Evolutionary conservation across 2,888 invertebrate species (phyloP), one percentile per base, ranked within the genome.

Genomic region (Drosophila mimetica): DNA sequence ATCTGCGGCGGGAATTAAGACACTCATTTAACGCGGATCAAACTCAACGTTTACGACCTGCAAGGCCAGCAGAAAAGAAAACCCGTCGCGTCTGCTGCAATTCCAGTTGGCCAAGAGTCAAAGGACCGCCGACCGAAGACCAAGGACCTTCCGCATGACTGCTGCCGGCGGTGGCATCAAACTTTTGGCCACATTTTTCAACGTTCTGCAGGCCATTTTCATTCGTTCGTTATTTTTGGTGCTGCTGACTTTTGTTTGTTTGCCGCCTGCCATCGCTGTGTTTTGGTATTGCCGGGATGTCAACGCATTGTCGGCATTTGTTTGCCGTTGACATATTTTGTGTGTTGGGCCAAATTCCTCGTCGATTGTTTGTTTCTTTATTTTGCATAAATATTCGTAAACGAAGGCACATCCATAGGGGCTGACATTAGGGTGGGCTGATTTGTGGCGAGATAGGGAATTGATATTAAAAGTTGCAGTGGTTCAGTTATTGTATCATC

Each of bases 281-380:
- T 3, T 9, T 9, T 39, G 46, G 28, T 18, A 37, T 28, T 52
- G 39, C 25, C 39, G 11, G 28, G 20, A 78, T 84, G 84, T 84
- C 86, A 83, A 61, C 51, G 64, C 52, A 25, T 25, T 25, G 41
- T 22, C 48, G 42, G 75, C 76, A 86, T 86, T 83, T 83, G 79
- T 81, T 81, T 75, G 82, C 69, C 67, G 66, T 79, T 82, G 79
- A 85, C 75, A 79, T 67, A 69, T 85, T 66, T 76, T 42, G 44
- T 64, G 61, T 69, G 5, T 28, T 52, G 36, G 53, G 34, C 48
- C 63, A 58, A 69, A 83, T 83, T 86, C 71, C 73, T 66, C 18
- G 54, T 55, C 54, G 72, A 66, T 66, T 61, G 37, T 61, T 63
- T 55, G 48, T 70, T 67, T 66, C 51, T 70, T 69, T 69, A 52